phyloP scores from a whole-genome alignment of 2,888 invertebrate species.

The Ashinkailepas kermadecensis region DNA sequence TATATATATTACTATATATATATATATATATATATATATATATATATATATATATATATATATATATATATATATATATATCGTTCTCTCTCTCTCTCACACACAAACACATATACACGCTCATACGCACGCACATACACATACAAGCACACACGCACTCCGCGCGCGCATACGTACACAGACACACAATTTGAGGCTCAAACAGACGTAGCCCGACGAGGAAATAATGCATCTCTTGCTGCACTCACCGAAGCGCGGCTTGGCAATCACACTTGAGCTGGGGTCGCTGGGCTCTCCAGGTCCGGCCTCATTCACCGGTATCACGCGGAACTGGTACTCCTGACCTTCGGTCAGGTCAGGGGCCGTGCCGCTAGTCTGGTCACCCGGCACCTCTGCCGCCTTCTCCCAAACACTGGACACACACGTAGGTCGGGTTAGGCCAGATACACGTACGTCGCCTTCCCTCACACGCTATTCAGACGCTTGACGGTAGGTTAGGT shows the following conservation, averaged over 20 bases:
- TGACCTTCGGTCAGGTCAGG: constrained; percentile 82
- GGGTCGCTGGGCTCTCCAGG: constrained; percentile 46
- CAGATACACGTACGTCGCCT: too few species aligned
- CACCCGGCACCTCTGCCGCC: constrained; percentile 71
- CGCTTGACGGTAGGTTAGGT: not conserved
- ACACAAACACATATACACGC: too few species aligned
- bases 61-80: too few species aligned
- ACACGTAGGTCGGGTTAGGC: not conserved
- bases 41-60: too few species aligned
- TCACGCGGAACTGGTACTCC: constrained; percentile 84
- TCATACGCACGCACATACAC: too few species aligned
- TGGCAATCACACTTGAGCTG: constrained; percentile 36
- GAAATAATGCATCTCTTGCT: too few species aligned
- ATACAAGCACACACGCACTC: not conserved
- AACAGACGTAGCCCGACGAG: too few species aligned
- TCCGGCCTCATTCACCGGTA: constrained; percentile 85
- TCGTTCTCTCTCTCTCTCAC: too few species aligned
- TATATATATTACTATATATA: too few species aligned
- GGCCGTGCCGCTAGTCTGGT: constrained; percentile 65
- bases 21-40: too few species aligned
- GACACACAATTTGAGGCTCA: not conserved
- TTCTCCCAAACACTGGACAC: constrained; percentile 65
- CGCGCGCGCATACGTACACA: too few species aligned
- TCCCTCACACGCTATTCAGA: too few species aligned
- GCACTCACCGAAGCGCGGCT: constrained; percentile 37